Percentiles rank a stretch among this genome's conserved stretches.
Conservation (phyloP, 2,113 vertebrate genomes). For the Aptenodytes forsteri region DNA sequence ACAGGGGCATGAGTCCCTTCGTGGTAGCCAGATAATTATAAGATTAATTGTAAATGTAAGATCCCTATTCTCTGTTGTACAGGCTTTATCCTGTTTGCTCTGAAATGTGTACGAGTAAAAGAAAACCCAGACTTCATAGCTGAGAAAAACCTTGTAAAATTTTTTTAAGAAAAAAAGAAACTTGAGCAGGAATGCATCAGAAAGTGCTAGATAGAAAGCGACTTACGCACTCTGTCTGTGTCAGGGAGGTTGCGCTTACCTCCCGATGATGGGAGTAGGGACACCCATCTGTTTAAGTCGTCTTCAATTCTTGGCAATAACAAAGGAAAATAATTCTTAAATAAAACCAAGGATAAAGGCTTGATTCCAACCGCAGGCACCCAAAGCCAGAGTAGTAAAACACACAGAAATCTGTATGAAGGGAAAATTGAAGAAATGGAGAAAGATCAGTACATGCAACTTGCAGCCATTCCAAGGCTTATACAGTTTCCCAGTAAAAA, state of each 20-base stretch:
- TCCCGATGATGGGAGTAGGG: not conserved
- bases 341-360: conserved; percentile 33
- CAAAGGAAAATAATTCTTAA: conserved; percentile 67
- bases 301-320: conserved; percentile 64
- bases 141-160: not conserved
- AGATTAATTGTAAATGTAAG: not conserved
- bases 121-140: not conserved
- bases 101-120: not conserved
- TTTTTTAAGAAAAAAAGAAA: not conserved
- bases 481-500: not conserved
- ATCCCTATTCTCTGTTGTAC: not conserved
- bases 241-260: not conserved
- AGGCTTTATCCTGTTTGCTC: not conserved
- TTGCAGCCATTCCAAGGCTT: not conserved
- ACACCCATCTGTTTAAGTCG: conserved; percentile 62
- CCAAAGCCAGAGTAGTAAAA: conserved; percentile 48
- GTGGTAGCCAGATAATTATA: not conserved
- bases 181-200: not conserved
- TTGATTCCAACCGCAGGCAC: conserved; percentile 1
- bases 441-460: not conserved
- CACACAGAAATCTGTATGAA: conserved; percentile 21
- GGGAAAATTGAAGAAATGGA: not conserved
- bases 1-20: too few relatives aligned
- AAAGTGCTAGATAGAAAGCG: not conserved
- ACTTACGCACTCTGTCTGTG: not conserved